These are phyloP conservation scores for Ennomos fuscantarius DNA, from an alignment of 2,888 invertebrate genomes.

Conservation along the genomic window DNA sequence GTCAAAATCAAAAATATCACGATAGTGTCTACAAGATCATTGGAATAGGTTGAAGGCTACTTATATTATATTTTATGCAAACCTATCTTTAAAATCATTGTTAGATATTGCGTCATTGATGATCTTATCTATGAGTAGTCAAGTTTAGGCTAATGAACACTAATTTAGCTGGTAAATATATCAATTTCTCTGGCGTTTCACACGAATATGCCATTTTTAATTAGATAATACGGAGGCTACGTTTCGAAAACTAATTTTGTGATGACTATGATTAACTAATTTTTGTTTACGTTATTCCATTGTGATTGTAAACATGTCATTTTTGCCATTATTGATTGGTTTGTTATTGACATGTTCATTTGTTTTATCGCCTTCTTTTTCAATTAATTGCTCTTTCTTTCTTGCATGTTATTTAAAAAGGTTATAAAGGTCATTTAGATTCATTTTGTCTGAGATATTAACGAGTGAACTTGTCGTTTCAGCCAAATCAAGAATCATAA, in stretches of 20 bases:
- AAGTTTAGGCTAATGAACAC: constrained; percentile 30
- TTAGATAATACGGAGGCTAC: background rate
- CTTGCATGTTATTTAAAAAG: background rate
- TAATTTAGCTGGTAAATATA: constrained; percentile 33
- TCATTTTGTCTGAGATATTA: background rate
- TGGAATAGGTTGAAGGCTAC: too few relatives aligned
- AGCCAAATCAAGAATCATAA: too few relatives aligned
- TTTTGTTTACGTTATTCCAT: constrained; percentile 15
- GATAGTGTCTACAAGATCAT: too few relatives aligned
- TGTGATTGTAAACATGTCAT: constrained; percentile 19
- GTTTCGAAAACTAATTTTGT: constrained; percentile 6
- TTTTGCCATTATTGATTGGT: constrained; percentile 23
- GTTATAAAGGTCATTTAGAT: background rate
- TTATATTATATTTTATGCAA: background rate
- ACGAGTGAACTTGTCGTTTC: too few relatives aligned
- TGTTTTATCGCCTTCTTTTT: constrained; percentile 15
- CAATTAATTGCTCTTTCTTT: constrained; percentile 3
- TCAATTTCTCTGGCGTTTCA: constrained; percentile 26
- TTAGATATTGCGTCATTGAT: constrained; percentile 49
- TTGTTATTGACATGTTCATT: constrained; percentile 25
- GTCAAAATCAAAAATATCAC: too few relatives aligned
- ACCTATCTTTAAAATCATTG: constrained; percentile 18
- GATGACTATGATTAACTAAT: constrained; percentile 26
- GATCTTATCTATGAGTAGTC: constrained; percentile 40
- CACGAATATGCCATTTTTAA: constrained; percentile 8